Evolutionary conservation across 2,888 invertebrate species (phyloP).

Genomic region (Harmothoe impar): DNA sequence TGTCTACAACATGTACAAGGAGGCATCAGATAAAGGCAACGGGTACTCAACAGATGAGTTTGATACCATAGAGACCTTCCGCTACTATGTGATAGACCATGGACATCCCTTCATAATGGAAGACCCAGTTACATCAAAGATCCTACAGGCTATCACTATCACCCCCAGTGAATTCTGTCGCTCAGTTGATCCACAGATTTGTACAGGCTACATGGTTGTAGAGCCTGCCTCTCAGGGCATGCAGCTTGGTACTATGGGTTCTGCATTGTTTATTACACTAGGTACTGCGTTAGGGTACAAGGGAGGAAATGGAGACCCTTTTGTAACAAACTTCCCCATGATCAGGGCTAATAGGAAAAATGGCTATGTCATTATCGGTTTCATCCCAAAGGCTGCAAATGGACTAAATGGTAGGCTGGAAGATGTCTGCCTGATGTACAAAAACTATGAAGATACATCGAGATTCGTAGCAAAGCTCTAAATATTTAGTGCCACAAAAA

Average conservation of each 20-base stretch:
- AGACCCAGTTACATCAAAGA: not conserved
- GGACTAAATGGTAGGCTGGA: not conserved
- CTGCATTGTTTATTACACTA: not conserved
- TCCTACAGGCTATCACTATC: not conserved
- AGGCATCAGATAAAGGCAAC: not conserved
- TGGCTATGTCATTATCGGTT: not conserved
- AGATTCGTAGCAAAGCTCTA: not conserved
- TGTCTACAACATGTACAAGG: not conserved
- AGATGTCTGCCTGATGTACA: not conserved
- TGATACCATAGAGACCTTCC: not conserved
- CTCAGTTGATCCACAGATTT: not conserved
- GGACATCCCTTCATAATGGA: not conserved
- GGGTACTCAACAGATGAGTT: conserved; percentile 3
- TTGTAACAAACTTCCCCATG: not conserved
- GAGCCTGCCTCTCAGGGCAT: not conserved
- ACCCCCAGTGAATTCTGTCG: not conserved
- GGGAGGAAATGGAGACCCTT: not conserved
- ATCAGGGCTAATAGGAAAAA: not conserved
- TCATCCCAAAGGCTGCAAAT: conserved; percentile 29
- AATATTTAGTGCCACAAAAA: too few species aligned
- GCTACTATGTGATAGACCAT: conserved; percentile 36
- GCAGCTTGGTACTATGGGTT: not conserved
- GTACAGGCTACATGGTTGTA: not conserved
- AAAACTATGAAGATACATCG: not conserved
- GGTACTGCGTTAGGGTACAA: not conserved